Evolutionary conservation across 2,797 vertebrate genomes (phyloP).

Genomic region (Octomys mimax): DNA sequence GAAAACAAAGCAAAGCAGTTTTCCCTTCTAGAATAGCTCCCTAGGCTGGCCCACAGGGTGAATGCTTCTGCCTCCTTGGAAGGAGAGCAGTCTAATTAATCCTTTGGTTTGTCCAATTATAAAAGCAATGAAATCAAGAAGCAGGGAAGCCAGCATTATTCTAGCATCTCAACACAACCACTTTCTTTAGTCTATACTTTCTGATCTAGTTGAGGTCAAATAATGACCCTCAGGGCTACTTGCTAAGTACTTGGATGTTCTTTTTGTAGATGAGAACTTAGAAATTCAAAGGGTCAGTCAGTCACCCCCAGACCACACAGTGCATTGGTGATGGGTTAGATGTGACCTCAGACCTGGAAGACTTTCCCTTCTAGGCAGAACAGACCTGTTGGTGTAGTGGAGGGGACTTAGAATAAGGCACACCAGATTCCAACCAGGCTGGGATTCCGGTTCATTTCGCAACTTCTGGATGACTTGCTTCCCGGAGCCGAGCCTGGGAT

Average conservation of each 20-base stretch:
- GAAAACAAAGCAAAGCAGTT: background rate
- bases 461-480: background rate
- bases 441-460: background rate
- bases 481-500: background rate
- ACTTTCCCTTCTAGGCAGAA: background rate
- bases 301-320: background rate
- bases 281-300: background rate
- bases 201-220: accelerated
- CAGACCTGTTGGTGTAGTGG: accelerated
- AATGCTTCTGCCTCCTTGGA: background rate
- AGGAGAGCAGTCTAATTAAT: background rate
- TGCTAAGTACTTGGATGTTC: accelerated
- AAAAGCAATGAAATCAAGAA: background rate
- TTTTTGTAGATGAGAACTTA: background rate
- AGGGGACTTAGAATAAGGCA: background rate
- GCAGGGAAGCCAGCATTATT: accelerated
- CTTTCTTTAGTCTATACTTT: background rate
- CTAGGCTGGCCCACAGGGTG: accelerated
- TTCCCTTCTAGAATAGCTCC: background rate
- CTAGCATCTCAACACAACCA: background rate
- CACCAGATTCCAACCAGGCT: background rate
- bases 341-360: background rate
- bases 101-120: background rate
- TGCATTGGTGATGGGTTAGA: accelerated
- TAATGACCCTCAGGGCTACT: background rate